phyloP scores from a whole-genome alignment of 1,140 invertebrate genomes.

The Caenorhabditis brenneri region DNA sequence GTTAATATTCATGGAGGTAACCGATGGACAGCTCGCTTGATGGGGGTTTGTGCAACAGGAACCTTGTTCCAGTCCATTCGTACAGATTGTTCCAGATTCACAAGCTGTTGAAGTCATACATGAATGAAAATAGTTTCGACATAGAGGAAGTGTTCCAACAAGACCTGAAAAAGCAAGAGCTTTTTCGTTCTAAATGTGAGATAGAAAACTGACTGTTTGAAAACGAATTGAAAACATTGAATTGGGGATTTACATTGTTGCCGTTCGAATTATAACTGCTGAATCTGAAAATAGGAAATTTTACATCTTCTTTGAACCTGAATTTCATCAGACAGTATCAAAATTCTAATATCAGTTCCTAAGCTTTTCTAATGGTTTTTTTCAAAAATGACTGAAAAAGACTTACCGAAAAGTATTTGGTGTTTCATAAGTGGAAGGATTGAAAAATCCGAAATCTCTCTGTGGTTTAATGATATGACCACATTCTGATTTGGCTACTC shows the following conservation, averaged over 20 bases:
- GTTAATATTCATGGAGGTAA: conserved; percentile 42
- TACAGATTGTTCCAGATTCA: conserved; percentile 47
- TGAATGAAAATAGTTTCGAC: conserved; percentile 48
- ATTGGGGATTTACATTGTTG: conserved; percentile 12
- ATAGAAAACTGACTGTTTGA: not conserved
- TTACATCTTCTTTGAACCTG: too few species aligned
- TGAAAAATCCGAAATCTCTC: not conserved
- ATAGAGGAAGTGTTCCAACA: conserved; percentile 12
- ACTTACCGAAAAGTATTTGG: not conserved
- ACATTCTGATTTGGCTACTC: conserved; percentile 44
- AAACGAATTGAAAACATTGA: not conserved
- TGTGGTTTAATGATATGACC: conserved; percentile 15
- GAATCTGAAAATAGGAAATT: not conserved
- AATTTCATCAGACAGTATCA: too few species aligned
- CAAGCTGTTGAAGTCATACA: conserved; percentile 40
- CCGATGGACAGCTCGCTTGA: conserved; percentile 41
- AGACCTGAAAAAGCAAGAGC: not conserved
- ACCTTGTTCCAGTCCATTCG: conserved; percentile 39
- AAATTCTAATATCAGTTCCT: too few species aligned
- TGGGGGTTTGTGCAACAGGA: conserved; percentile 42
- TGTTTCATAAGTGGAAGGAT: conserved; percentile 2
- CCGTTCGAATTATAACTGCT: not conserved
- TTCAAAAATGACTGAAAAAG: too few species aligned
- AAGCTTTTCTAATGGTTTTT: too few species aligned
- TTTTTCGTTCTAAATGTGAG: not conserved